phyloP scores from a whole-genome alignment of 2,797 vertebrate genomes.

The Cheirogaleus major region DNA sequence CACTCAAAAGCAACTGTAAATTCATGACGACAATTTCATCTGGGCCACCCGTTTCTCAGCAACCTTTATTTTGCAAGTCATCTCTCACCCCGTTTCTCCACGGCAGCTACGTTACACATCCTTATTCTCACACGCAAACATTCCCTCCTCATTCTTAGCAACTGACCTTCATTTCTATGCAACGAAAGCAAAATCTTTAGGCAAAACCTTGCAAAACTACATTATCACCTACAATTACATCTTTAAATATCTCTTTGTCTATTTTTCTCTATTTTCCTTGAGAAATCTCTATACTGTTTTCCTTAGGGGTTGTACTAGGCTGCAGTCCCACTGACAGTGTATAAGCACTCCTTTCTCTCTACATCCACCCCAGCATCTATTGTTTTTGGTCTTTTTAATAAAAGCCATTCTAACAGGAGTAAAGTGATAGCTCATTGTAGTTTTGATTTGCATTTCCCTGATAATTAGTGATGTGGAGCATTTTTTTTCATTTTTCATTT shows the following conservation, averaged over 20 bases:
- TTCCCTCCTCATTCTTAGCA: background rate
- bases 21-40: background rate
- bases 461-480: background rate
- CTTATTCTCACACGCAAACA: background rate
- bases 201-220: background rate
- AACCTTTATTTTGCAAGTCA: background rate
- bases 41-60: accelerated
- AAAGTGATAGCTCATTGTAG: background rate
- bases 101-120: accelerated
- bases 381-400: background rate
- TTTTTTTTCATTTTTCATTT: background rate
- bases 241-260: background rate
- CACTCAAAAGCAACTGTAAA: background rate
- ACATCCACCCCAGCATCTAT: background rate
- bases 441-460: background rate
- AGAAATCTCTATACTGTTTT: background rate
- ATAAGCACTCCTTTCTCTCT: background rate
- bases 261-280: background rate
- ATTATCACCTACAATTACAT: accelerated
- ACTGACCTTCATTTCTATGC: background rate
- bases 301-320: background rate
- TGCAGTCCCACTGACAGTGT: background rate
- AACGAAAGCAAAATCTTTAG: background rate
- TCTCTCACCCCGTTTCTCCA: background rate
- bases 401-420: background rate